These are phyloP conservation scores for Ceratina calcarata DNA, from an alignment of 1,140 invertebrate species.

Conservation along the genomic window DNA sequence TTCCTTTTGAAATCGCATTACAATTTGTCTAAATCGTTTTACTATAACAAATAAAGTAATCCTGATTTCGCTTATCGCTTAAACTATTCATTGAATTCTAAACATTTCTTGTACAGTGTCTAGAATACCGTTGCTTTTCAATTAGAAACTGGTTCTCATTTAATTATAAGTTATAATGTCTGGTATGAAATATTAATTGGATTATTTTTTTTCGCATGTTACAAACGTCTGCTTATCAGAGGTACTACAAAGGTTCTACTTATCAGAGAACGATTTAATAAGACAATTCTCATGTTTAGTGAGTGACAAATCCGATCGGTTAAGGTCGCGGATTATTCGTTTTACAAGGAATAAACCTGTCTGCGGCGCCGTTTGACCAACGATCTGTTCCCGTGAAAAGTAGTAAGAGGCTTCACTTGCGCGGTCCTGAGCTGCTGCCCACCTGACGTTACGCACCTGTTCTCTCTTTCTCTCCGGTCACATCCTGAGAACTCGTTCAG, in stretches of 20 bases:
- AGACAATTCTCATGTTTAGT: too few species aligned
- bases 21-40: neutral
- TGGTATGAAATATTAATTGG: neutral
- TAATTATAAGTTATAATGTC: too few species aligned
- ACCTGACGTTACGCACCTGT: constrained; percentile 81
- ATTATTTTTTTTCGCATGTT: neutral
- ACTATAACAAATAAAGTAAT: too few species aligned
- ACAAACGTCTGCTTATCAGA: too few species aligned
- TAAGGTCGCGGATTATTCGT: constrained; percentile 10
- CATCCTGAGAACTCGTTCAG: constrained; percentile 59
- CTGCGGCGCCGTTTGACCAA: constrained; percentile 60
- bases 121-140: constrained; percentile 13
- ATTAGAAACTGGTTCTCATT: neutral
- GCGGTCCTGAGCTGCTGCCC: constrained; percentile 77
- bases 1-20: constrained; percentile 5
- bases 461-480: constrained; percentile 64
- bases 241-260: too few species aligned
- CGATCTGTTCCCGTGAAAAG: constrained; percentile 63
- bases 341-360: constrained; percentile 2
- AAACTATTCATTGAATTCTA: neutral
- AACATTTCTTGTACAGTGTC: neutral
- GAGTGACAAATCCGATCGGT: neutral
- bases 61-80: neutral
- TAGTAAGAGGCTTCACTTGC: constrained; percentile 56
- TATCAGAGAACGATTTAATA: too few species aligned